These are phyloP conservation scores for Pica pica DNA, from an alignment of 2,113 vertebrate genomes.

Conservation along the genomic window DNA sequence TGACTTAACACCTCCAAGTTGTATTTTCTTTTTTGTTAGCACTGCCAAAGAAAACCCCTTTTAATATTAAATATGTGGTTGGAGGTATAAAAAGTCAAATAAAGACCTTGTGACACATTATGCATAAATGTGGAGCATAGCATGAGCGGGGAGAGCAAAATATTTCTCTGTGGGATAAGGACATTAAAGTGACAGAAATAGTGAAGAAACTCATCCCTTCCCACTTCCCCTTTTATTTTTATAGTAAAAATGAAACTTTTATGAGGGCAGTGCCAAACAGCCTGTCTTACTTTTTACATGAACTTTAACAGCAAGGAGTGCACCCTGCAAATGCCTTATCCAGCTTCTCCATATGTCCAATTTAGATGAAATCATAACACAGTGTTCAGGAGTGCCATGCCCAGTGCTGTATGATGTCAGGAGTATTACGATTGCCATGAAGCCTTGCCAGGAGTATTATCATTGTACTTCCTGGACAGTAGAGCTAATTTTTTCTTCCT, in stretches of 20 bases:
- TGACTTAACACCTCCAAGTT: neutral
- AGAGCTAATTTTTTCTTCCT: neutral
- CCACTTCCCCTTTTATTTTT: neutral
- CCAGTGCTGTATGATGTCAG: neutral
- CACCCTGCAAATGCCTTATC: neutral
- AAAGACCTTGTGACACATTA: neutral
- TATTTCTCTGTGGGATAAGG: neutral
- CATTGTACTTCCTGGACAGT: neutral
- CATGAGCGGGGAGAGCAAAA: rapidly evolving
- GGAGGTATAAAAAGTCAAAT: neutral
- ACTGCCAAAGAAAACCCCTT: neutral
- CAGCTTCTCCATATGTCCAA: rapidly evolving
- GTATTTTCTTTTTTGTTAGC: neutral
- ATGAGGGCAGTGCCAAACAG: neutral
- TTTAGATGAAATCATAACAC: neutral
- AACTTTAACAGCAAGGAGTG: neutral
- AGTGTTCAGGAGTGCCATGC: neutral
- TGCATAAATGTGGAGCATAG: neutral
- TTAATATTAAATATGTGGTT: neutral
- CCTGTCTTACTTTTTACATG: neutral
- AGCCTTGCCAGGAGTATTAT: too few relatives aligned
- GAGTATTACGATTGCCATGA: neutral
- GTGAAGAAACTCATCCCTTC: neutral
- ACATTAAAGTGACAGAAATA: neutral
- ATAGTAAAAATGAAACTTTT: neutral